Conservation (phyloP, 1,140 invertebrate genomes). For the Cyphomyrmex costatus region DNA sequence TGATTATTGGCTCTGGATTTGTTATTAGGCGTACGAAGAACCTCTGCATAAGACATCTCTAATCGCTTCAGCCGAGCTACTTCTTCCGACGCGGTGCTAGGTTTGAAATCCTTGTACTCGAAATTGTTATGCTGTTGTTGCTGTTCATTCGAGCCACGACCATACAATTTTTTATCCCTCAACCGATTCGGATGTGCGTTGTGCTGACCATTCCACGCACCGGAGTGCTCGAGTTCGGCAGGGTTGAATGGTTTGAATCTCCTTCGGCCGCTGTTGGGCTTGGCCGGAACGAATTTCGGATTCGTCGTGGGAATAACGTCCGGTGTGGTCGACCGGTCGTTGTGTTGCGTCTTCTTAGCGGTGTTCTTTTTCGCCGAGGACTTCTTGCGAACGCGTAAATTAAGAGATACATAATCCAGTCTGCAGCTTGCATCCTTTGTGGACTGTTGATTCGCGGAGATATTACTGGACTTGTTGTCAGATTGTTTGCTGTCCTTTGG, state of each 20-base stretch:
- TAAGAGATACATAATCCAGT: slow-evolving; percentile 58
- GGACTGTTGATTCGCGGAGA: not conserved
- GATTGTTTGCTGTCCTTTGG: slow-evolving; percentile 28
- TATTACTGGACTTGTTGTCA: not conserved
- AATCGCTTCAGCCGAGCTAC: slow-evolving; percentile 92
- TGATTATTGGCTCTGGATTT: slow-evolving; percentile 81
- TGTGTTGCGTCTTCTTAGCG: slow-evolving; percentile 60
- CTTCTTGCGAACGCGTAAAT: slow-evolving; percentile 57
- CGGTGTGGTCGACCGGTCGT: slow-evolving; percentile 69
- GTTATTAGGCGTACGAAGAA: slow-evolving; percentile 91
- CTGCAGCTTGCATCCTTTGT: not conserved
- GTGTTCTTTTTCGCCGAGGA: slow-evolving; percentile 68
- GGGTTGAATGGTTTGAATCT: slow-evolving; percentile 81
- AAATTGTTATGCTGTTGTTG: slow-evolving; percentile 69
- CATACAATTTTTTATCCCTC: slow-evolving; percentile 86
- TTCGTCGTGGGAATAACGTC: slow-evolving; percentile 77
- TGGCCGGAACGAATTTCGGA: slow-evolving; percentile 70
- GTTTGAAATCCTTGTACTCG: slow-evolving; percentile 88
- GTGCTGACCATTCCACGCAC: slow-evolving; percentile 90
- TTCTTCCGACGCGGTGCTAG: slow-evolving; percentile 92
- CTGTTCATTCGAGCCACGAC: slow-evolving; percentile 53
- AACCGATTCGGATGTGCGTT: slow-evolving; percentile 87
- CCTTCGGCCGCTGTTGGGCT: slow-evolving; percentile 87
- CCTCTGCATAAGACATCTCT: slow-evolving; percentile 94
- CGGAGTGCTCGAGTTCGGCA: slow-evolving; percentile 84